phyloP scores from a whole-genome alignment of 2,113 vertebrate species.

The Podiceps cristatus region DNA sequence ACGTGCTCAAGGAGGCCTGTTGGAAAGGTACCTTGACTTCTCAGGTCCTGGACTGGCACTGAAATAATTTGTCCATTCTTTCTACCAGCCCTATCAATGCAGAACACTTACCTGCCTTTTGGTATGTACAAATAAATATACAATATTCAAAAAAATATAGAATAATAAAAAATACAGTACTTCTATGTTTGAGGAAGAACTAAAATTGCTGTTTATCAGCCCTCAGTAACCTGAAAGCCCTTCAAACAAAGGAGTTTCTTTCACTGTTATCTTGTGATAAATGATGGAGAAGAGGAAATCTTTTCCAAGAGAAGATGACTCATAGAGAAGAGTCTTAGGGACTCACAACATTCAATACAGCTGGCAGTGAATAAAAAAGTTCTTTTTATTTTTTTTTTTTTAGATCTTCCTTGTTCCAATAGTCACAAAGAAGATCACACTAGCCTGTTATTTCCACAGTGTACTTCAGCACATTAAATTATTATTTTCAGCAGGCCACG shows the following conservation, averaged over 20 bases:
- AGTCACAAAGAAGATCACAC: neutral
- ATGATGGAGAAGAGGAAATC: neutral
- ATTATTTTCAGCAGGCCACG: neutral
- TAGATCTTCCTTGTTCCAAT: neutral
- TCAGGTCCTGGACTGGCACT: neutral
- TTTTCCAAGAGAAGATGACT: slow-evolving; percentile 40
- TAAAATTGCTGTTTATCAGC: neutral
- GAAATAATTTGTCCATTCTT: neutral
- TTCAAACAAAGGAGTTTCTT: neutral
- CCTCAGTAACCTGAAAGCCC: neutral
- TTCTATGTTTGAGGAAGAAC: neutral
- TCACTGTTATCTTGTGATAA: slow-evolving; percentile 1
- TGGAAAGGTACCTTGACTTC: neutral
- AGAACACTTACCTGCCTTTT: neutral
- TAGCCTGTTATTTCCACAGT: neutral
- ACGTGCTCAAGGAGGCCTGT: neutral
- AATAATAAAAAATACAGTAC: neutral
- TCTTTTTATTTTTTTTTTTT: neutral
- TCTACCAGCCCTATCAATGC: neutral
- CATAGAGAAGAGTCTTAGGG: neutral
- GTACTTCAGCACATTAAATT: neutral
- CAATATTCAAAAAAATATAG: neutral
- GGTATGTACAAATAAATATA: neutral
- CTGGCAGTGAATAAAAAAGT: neutral
- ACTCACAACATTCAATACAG: neutral